phyloP scores from a whole-genome alignment of 1,140 invertebrate genomes.

The Heliothis subflexa region DNA sequence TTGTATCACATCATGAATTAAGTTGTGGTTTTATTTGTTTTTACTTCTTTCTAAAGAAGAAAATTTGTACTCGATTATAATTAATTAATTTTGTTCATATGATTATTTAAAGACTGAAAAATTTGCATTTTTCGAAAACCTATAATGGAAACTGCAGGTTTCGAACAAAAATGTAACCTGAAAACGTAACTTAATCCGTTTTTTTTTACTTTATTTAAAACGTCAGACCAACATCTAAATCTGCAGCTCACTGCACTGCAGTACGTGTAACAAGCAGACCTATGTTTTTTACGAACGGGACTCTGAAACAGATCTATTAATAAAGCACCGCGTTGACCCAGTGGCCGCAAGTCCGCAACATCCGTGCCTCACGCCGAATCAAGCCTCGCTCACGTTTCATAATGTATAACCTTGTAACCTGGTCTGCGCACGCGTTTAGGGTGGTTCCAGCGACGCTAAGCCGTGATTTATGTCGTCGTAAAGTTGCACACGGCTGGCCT shows the following conservation, averaged over 20 bases:
- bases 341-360: constrained; percentile 37
- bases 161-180: too few relatives aligned
- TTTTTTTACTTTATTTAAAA: too few relatives aligned
- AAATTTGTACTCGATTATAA: too few relatives aligned
- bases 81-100: too few relatives aligned
- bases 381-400: constrained; percentile 49
- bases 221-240: too few relatives aligned
- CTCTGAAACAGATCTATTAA: constrained; percentile 17
- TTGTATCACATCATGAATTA: neutral
- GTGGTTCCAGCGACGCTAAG: constrained; percentile 65
- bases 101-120: too few relatives aligned
- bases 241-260: neutral
- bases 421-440: constrained; percentile 55
- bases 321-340: constrained; percentile 48
- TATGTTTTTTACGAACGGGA: constrained; percentile 15
- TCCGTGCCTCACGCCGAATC: constrained; percentile 46
- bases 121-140: too few relatives aligned
- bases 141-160: too few relatives aligned
- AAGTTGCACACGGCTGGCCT: constrained; percentile 79
- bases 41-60: too few relatives aligned
- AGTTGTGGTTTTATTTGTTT: too few relatives aligned
- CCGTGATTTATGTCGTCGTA: constrained; percentile 81
- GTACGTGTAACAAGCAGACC: neutral
- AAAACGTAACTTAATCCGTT: too few relatives aligned
- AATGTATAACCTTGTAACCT: constrained; percentile 55